A percentile compares a stretch with the other conserved stretches of the same genome.
Evolutionary conservation across 2,888 invertebrate species (phyloP).

Genomic region (Dicycla oo): DNA sequence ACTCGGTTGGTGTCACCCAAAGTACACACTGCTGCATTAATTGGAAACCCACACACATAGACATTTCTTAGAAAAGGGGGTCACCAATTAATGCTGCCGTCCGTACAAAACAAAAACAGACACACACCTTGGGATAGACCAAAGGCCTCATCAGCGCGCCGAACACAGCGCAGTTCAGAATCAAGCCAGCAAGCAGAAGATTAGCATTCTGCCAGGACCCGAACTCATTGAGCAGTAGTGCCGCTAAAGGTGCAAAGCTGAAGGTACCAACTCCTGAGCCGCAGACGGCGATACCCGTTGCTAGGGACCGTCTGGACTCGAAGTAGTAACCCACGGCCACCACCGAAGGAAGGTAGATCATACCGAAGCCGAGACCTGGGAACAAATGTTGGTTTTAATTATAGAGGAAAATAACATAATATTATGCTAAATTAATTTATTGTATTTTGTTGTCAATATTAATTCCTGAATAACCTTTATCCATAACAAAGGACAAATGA

Average conservation of each 20-base stretch:
- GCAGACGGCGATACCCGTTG: conserved; percentile 98
- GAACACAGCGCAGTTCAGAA: conserved; percentile 97
- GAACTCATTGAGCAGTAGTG: conserved; percentile 93
- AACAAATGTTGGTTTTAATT: conserved; percentile 62
- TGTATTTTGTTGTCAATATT: conserved; percentile 27
- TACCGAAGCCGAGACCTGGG: conserved; percentile 96
- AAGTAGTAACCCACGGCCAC: conserved; percentile 99
- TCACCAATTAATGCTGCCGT: background rate
- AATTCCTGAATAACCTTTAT: conserved; percentile 37
- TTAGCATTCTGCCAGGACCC: conserved; percentile 97
- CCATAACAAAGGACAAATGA: conserved; percentile 36
- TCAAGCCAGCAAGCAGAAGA: conserved; percentile 97
- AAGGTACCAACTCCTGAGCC: conserved; percentile 98
- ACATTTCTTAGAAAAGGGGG: background rate
- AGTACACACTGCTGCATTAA: background rate
- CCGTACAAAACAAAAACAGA: background rate
- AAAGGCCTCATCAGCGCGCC: conserved; percentile 95
- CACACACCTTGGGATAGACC: conserved; percentile 92
- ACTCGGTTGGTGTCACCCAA: background rate
- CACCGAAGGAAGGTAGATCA: conserved; percentile 98
- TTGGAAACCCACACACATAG: background rate
- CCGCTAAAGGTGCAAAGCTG: conserved; percentile 97
- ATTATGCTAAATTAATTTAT: background rate
- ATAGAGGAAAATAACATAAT: conserved; percentile 29
- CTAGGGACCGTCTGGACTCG: conserved; percentile 97